These are phyloP conservation scores for Drosophila neoperkinsi DNA, from an alignment of 2,888 invertebrate species.

Conservation along the genomic window DNA sequence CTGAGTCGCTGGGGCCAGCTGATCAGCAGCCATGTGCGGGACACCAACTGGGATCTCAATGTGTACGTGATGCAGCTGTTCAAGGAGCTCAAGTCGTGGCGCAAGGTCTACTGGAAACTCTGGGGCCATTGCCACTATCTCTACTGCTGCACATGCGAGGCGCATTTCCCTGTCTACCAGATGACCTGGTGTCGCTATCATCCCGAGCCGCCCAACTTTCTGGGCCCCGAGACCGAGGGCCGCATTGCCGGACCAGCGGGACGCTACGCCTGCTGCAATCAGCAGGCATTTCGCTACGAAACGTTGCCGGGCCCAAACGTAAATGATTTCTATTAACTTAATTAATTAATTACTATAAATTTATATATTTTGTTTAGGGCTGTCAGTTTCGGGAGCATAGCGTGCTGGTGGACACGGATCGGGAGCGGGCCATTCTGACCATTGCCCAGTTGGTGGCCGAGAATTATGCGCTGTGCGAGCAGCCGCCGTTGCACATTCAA, in stretches of 20 bases:
- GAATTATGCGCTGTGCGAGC: conserved; percentile 81
- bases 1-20: conserved; percentile 91
- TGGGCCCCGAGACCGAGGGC: conserved; percentile 87
- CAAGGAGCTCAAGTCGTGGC: conserved; percentile 93
- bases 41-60: conserved; percentile 92
- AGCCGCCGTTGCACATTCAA: conserved; percentile 72
- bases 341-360: background rate
- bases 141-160: conserved; percentile 92
- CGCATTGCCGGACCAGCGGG: conserved; percentile 90
- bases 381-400: conserved; percentile 91
- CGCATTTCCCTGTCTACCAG: conserved; percentile 91
- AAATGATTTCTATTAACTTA: background rate
- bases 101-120: conserved; percentile 96
- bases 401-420: conserved; percentile 88
- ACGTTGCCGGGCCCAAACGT: conserved; percentile 84
- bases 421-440: conserved; percentile 88
- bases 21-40: conserved; percentile 90
- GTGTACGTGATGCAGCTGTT: conserved; percentile 92
- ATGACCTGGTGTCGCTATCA: conserved; percentile 94
- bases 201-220: conserved; percentile 91
- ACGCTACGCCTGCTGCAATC: conserved; percentile 94
- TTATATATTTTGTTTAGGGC: conserved; percentile 86
- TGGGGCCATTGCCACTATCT: conserved; percentile 97
- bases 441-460: conserved; percentile 83
- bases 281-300: conserved; percentile 89